phyloP scores from a whole-genome alignment of 1,140 invertebrate species.

The Drosophila yakuba region DNA sequence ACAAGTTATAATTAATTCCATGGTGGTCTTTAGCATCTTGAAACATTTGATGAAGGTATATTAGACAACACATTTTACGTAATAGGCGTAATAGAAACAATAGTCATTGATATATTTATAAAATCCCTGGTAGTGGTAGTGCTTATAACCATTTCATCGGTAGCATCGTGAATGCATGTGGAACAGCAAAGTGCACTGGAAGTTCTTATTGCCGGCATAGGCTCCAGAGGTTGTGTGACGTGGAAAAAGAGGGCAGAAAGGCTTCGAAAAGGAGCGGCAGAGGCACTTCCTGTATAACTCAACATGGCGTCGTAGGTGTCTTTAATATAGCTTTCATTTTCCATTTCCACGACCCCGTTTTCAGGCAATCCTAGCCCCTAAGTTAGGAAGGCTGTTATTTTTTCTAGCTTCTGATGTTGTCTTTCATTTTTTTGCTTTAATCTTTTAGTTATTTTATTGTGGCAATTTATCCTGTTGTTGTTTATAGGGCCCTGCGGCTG shows the following conservation, averaged over 20 bases:
- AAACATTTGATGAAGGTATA: no score
- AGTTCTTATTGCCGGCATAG: no score
- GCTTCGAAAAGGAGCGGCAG: background rate
- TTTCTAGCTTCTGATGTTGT: slow-evolving; percentile 6
- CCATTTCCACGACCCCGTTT: slow-evolving; percentile 84
- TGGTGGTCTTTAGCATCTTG: no score
- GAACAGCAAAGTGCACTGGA: slow-evolving; percentile 3
- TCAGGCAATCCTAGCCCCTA: slow-evolving; percentile 36
- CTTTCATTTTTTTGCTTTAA: slow-evolving; percentile 45
- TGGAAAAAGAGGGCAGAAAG: background rate
- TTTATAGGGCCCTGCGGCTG: slow-evolving; percentile 61
- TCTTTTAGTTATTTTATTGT: slow-evolving; percentile 23
- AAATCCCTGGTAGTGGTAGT: no score
- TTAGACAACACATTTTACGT: no score
- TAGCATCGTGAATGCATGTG: no score
- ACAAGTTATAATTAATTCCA: no score
- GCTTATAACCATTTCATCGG: no score
- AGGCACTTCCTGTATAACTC: slow-evolving; percentile 43
- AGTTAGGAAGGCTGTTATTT: slow-evolving; percentile 19
- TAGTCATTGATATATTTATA: no score
- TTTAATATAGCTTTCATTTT: slow-evolving; percentile 83
- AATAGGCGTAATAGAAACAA: no score
- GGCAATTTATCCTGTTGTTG: slow-evolving; percentile 57
- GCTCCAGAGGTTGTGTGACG: no score
- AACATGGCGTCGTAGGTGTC: slow-evolving; percentile 52